Conservation (phyloP, 1,140 invertebrate species). For the Orius insidiosus region DNA sequence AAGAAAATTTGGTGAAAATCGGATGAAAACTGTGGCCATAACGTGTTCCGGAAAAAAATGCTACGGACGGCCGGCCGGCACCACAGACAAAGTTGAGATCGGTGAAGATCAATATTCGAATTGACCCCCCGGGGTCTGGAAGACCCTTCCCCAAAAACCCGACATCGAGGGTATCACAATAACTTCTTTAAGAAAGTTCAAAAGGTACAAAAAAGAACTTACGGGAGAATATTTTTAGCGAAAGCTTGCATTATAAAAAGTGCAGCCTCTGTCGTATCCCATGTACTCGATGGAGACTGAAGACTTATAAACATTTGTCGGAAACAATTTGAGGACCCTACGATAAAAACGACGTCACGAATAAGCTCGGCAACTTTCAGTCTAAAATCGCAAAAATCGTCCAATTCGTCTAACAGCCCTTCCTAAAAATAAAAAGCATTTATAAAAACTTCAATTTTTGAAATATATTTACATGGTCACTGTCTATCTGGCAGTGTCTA, state of each 20-base stretch:
- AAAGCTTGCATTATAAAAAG: constrained; percentile 91
- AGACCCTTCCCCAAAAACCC: no score
- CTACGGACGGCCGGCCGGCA: no score
- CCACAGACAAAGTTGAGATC: no score
- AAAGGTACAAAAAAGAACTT: constrained; percentile 30
- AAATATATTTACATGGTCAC: constrained; percentile 58
- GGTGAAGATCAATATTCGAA: no score
- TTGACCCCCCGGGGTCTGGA: no score
- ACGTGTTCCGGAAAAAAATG: no score
- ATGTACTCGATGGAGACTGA: constrained; percentile 45
- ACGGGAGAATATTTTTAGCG: constrained; percentile 91
- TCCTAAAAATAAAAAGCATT: constrained; percentile 35
- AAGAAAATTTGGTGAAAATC: no score
- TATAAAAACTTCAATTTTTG: constrained; percentile 10
- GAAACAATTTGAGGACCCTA: constrained; percentile 82
- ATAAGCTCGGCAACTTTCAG: constrained; percentile 79
- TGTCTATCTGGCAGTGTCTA: constrained; percentile 77
- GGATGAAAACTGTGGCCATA: no score
- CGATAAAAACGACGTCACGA: constrained; percentile 94
- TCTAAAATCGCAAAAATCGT: constrained; percentile 77
- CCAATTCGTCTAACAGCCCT: constrained; percentile 71
- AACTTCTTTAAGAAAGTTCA: no score
- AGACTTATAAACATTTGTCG: constrained; percentile 71
- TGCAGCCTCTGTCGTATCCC: constrained; percentile 88
- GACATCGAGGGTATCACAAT: no score